Evolutionary conservation across 2,797 vertebrate species (phyloP), one percentile per base, ranked within the genome.

Genomic region (Alectoris magna): DNA sequence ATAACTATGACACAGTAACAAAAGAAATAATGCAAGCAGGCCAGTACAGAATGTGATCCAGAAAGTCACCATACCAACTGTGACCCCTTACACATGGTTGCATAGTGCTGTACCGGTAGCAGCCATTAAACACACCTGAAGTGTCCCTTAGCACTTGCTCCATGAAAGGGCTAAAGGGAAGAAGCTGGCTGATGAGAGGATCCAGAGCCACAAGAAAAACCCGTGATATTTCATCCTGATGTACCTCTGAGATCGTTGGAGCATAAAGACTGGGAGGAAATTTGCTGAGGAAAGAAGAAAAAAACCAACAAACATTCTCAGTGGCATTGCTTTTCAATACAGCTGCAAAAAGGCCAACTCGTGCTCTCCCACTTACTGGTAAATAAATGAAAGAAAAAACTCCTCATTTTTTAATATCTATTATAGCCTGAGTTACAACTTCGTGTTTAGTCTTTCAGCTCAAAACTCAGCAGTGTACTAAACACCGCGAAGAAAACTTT

Each of bases 161-260:
- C 83, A 97, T 90, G 22, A 99, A 99, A 56, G 98, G 90, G 39
- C 95, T 97, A 56, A 98, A 97, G 67, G 98, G 87, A 85, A 99
- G 86, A 79, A 99, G 97, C 60, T 99, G 98, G 29, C 92, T 95
- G 94, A 99, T 79, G 53, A 99, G 97, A 22, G 98, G 97, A 48
- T 99, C 98, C 97, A 99, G 97, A 68, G 98, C 98, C 92, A 98
- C 98, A 44, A 98, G 96, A 91, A 98, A 98, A n/a, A 98, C 96
- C 9, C 76, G 95, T 4, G 94, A 98, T 94, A 99, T 96, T 96
- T 99, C 99, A 91, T 98, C 98, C n/a, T 72, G 96, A 68, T 98
- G 97, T 84, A 87, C 84, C 10, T 96, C 79, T 3, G 96, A 95
- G 70, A 99, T 96, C 3, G 86, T 78, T 21, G 97, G 93, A 85